Conservation (phyloP, 2,888 invertebrate species). For the Cantharis lateralis region DNA sequence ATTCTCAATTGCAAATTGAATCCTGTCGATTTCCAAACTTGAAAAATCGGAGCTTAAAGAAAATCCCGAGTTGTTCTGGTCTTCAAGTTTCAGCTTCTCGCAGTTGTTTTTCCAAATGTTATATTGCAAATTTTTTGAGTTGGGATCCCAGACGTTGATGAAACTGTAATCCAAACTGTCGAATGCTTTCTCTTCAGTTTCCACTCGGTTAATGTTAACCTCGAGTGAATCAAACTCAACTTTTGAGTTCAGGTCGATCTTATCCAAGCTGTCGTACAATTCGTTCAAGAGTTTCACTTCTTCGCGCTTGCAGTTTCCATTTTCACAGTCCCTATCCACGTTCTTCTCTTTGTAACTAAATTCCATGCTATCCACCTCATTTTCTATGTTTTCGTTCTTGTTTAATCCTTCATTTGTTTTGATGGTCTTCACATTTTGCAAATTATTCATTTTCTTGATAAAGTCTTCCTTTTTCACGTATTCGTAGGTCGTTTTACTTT, state of each 20-base stretch:
- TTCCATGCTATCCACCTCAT: constrained; percentile 47
- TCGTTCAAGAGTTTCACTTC: constrained; percentile 38
- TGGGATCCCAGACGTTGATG: constrained; percentile 40
- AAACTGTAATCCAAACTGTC: constrained; percentile 48
- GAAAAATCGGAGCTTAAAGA: not conserved
- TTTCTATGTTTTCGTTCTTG: constrained; percentile 32
- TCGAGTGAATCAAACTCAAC: constrained; percentile 51
- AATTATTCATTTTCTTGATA: constrained; percentile 40
- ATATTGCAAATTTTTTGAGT: constrained; percentile 26
- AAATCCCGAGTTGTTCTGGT: constrained; percentile 7
- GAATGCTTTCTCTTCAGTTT: constrained; percentile 40
- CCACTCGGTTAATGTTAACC: constrained; percentile 45
- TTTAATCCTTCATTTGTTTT: constrained; percentile 40
- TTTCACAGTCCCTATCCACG: constrained; percentile 51
- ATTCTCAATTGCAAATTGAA: constrained; percentile 58
- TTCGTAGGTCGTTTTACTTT: constrained; percentile 51
- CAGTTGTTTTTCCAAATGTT: constrained; percentile 19
- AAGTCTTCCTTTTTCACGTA: constrained; percentile 55
- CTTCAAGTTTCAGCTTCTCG: constrained; percentile 15
- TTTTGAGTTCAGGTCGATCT: constrained; percentile 43
- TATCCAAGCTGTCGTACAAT: constrained; percentile 52
- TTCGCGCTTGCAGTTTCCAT: constrained; percentile 24
- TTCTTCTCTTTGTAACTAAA: constrained; percentile 53
- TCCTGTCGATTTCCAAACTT: constrained; percentile 38
- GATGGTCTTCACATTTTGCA: constrained; percentile 30